Percentiles rank a stretch among this genome's conserved stretches.
These are phyloP conservation scores for Pseudolaguvia tuberculata DNA, from an alignment of 2,113 vertebrate genomes.

Conservation along the genomic window DNA sequence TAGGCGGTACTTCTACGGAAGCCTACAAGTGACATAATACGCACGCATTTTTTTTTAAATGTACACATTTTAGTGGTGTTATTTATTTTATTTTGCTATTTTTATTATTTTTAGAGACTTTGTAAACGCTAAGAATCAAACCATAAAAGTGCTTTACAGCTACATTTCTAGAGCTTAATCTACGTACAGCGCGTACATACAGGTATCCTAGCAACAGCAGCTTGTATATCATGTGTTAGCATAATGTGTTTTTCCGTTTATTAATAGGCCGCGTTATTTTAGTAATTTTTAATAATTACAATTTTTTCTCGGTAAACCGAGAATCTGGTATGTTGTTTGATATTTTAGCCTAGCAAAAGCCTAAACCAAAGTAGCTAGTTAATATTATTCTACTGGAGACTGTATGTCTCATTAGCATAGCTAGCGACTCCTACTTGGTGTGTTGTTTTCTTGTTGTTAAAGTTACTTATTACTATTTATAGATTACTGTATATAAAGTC, in stretches of 20 bases:
- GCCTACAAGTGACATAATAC: conserved; percentile 23
- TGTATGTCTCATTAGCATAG: neutral
- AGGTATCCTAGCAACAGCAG: conserved; percentile 66
- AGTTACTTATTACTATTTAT: neutral
- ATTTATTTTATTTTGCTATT: neutral
- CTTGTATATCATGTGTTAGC: neutral
- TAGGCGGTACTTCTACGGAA: conserved; percentile 32
- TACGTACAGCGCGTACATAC: neutral
- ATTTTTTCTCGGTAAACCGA: neutral
- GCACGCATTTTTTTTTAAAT: neutral
- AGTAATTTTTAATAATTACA: neutral
- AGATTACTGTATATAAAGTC: neutral
- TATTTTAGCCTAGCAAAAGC: neutral
- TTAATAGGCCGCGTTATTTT: neutral
- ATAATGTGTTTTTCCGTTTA: too few relatives aligned
- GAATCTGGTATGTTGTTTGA: neutral
- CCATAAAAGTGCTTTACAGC: neutral
- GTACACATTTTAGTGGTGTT: neutral
- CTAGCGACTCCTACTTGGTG: neutral
- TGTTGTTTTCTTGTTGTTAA: neutral
- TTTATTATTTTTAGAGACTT: neutral
- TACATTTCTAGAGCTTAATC: neutral
- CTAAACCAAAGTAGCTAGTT: neutral
- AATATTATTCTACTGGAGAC: too few relatives aligned
- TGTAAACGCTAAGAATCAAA: neutral